Evolutionary conservation across 2,113 vertebrate genomes (phyloP).

Genomic region (Mirza zaza): DNA sequence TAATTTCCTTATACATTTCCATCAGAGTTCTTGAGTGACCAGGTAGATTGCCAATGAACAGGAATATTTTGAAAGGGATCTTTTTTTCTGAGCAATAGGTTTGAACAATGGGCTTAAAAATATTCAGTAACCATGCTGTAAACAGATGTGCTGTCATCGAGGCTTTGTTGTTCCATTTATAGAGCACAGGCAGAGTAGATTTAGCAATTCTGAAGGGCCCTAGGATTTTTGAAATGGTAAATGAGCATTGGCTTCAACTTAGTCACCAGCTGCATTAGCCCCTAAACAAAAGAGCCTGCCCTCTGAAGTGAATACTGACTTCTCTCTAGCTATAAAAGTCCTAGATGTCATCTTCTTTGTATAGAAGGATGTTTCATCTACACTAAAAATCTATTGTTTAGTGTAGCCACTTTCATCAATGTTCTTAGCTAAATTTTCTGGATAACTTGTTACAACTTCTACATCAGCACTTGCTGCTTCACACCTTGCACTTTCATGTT

Average conservation of each 20-base stretch:
- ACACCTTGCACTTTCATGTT: neutral
- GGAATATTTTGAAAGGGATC: no score
- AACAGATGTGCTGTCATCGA: no score
- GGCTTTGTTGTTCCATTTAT: no score
- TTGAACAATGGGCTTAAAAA: no score
- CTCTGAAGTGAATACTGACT: no score
- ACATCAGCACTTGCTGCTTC: neutral
- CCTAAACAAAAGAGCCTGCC: no score
- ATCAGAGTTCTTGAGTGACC: neutral
- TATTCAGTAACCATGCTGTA: no score
- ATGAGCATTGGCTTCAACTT: neutral
- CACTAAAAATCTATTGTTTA: neutral
- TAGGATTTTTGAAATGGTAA: neutral
- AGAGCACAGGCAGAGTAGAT: no score
- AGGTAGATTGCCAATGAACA: neutral
- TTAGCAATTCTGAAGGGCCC: neutral
- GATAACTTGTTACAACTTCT: neutral
- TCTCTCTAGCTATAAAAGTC: neutral
- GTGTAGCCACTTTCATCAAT: neutral
- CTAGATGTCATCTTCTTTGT: neutral
- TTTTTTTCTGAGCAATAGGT: no score
- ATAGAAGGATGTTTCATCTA: neutral
- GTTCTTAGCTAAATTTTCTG: neutral
- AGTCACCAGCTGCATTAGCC: no score
- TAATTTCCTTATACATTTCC: neutral